Conservation (phyloP, 1,140 invertebrate genomes). For the Megalopta genalis region DNA sequence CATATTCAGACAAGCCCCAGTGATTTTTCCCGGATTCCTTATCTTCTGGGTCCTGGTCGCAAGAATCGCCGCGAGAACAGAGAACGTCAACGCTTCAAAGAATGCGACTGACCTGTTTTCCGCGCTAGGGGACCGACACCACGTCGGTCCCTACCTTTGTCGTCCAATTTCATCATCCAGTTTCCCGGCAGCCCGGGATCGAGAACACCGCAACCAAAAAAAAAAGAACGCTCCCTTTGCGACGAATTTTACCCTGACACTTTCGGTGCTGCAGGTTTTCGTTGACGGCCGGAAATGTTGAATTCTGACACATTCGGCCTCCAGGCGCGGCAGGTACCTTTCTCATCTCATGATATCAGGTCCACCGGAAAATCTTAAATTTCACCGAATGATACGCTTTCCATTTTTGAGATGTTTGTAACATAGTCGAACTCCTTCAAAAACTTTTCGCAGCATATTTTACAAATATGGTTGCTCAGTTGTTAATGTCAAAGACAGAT, state of each 20-base stretch:
- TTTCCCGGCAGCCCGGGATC: neutral
- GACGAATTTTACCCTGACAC: conserved; percentile 1
- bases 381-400: too few relatives aligned
- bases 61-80: conserved; percentile 48
- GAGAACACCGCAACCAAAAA: neutral
- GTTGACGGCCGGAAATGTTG: neutral
- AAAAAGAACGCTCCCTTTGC: conserved; percentile 18
- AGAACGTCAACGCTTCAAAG: conserved; percentile 55
- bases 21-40: conserved; percentile 56
- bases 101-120: conserved; percentile 51
- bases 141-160: neutral
- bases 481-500: too few relatives aligned
- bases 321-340: neutral
- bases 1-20: conserved; percentile 44
- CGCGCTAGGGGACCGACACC: neutral
- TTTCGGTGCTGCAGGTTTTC: conserved; percentile 18
- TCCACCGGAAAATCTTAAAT: too few relatives aligned
- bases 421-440: too few relatives aligned
- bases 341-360: neutral
- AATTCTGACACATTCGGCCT: neutral
- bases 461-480: too few relatives aligned
- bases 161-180: conserved; percentile 29
- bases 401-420: too few relatives aligned
- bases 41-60: conserved; percentile 36
- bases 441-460: too few relatives aligned